Evolutionary conservation across 2,888 invertebrate species (phyloP).

Genomic region (Agrenia bidenticulata): DNA sequence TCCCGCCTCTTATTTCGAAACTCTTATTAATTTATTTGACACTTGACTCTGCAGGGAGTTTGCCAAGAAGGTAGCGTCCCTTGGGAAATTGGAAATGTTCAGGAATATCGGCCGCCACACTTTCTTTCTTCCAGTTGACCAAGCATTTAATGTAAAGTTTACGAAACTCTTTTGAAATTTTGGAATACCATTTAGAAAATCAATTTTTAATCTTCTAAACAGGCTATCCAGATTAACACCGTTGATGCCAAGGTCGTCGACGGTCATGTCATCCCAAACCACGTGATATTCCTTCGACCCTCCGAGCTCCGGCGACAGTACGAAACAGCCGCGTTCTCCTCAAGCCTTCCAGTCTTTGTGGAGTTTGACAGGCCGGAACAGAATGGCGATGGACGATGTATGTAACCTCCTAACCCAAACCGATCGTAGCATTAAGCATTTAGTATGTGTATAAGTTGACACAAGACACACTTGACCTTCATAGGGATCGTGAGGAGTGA

Average conservation of each 20-base stretch:
- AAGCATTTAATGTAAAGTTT: conserved; percentile 76
- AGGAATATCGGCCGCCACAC: conserved; percentile 78
- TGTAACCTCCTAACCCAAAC: conserved; percentile 9
- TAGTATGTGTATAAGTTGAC: no score
- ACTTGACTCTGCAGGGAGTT: conserved; percentile 41
- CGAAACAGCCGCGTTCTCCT: conserved; percentile 61
- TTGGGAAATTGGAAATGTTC: conserved; percentile 72
- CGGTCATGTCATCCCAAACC: conserved; percentile 83
- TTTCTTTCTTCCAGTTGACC: conserved; percentile 87
- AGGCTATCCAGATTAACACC: conserved; percentile 67
- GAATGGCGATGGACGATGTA: conserved; percentile 47
- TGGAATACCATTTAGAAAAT: no score
- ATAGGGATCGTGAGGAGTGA: conserved; percentile 87
- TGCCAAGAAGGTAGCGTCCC: conserved; percentile 71
- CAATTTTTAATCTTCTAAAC: no score
- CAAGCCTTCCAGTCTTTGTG: conserved; percentile 49
- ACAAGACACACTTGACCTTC: no score
- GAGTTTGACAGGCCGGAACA: conserved; percentile 42
- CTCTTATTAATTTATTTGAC: no score
- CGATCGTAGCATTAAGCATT: no score
- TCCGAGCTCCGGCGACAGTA: conserved; percentile 73
- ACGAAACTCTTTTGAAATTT: no score
- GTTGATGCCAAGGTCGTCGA: conserved; percentile 83
- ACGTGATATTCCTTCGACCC: conserved; percentile 77
- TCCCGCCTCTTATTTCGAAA: no score